Percentiles rank a stretch among this genome's conserved stretches.
These are phyloP conservation scores for Catagonus wagneri DNA, from an alignment of 2,113 vertebrate species.

Conservation along the genomic window DNA sequence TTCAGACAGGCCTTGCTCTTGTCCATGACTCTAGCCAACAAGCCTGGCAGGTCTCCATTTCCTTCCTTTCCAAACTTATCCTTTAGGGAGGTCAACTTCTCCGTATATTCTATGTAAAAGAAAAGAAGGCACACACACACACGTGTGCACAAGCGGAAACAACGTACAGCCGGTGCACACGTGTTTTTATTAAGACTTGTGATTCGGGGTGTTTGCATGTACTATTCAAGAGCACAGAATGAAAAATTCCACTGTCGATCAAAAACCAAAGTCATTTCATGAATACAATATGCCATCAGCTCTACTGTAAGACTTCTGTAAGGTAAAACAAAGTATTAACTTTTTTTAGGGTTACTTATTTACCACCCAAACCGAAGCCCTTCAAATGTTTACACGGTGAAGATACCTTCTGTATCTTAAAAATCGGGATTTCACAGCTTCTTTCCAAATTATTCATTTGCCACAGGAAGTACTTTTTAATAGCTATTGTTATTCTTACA, in stretches of 20 bases:
- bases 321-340: conserved; percentile 4
- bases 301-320: neutral
- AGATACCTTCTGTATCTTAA: neutral
- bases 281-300: neutral
- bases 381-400: neutral
- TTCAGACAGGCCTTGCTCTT: conserved; percentile 94
- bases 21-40: conserved; percentile 88
- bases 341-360: conserved; percentile 4
- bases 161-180: neutral
- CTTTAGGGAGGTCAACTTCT: conserved; percentile 83
- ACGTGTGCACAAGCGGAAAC: neutral
- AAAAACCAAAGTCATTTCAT: neutral
- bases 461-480: neutral
- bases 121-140: accelerated
- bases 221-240: conserved; percentile 14
- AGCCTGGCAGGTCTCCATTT: conserved; percentile 86
- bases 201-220: neutral
- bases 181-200: neutral
- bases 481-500: neutral
- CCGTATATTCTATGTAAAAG: neutral
- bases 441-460: neutral
- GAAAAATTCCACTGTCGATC: neutral
- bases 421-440: conserved; percentile 8
- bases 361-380: neutral
- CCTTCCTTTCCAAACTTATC: conserved; percentile 81